These are phyloP conservation scores for Rhinoderma darwinii DNA, from an alignment of 2,113 vertebrate species.

Conservation along the genomic window DNA sequence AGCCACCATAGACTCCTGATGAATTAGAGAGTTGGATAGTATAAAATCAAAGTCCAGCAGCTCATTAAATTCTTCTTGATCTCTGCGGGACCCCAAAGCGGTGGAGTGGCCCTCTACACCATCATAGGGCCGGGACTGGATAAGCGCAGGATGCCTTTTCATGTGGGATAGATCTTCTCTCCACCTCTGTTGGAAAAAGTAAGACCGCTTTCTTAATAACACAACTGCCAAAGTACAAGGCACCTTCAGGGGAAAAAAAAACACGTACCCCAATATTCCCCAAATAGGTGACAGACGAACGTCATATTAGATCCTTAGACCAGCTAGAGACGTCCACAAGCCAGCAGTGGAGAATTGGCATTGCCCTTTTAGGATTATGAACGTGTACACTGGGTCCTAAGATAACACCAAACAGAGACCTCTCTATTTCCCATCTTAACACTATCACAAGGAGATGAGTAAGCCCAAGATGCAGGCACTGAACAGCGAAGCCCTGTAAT, in stretches of 20 bases:
- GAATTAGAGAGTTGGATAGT: conserved; percentile 88
- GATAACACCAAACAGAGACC: conserved; percentile 43
- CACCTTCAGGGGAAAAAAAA: background rate
- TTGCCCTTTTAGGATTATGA: background rate
- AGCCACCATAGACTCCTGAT: conserved; percentile 78
- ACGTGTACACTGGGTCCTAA: conserved; percentile 22
- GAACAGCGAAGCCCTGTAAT: conserved; percentile 34
- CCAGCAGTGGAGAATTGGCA: background rate
- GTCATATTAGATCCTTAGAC: background rate
- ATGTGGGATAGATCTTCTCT: conserved; percentile 87
- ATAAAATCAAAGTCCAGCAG: conserved; percentile 95
- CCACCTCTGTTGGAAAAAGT: conserved; percentile 80
- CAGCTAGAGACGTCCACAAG: background rate
- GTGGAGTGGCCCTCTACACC: conserved; percentile 69
- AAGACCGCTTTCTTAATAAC: background rate
- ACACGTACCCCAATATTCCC: background rate
- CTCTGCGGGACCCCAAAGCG: conserved; percentile 77
- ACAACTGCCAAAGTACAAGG: background rate
- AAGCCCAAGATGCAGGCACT: conserved; percentile 24
- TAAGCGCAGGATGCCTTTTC: conserved; percentile 79
- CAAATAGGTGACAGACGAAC: background rate
- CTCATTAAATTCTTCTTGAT: conserved; percentile 86
- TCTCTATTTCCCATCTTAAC: conserved; percentile 14
- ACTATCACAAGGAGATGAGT: conserved; percentile 51
- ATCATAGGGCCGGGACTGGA: conserved; percentile 72